Conservation (phyloP, 2,888 invertebrate genomes). For the Lasioglossum morio region DNA sequence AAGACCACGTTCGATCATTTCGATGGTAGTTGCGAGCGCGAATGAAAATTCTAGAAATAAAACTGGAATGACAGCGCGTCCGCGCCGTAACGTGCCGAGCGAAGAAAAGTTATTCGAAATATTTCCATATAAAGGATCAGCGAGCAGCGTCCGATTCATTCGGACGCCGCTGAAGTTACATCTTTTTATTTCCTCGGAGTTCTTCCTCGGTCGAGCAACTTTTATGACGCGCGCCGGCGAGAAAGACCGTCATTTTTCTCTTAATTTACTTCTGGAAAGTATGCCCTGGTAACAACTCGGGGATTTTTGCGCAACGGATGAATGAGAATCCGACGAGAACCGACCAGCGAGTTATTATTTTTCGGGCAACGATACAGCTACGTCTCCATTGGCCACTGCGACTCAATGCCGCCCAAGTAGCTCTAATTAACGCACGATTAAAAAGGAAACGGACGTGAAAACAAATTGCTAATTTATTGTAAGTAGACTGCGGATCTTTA, state of each 20-base stretch:
- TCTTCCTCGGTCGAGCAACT: not conserved
- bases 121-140: conserved; percentile 15
- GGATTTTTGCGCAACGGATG: not conserved
- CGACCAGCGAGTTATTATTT: conserved; percentile 1
- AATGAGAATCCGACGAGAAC: not conserved
- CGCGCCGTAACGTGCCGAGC: not conserved
- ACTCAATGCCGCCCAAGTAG: not conserved
- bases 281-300: not conserved
- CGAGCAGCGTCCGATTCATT: not conserved
- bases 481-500: no score
- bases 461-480: not conserved
- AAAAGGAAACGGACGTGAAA: not conserved
- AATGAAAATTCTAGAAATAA: not conserved
- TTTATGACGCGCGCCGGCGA: not conserved
- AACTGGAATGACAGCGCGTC: not conserved
- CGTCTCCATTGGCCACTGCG: not conserved
- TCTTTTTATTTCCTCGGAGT: conserved; percentile 5
- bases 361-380: not conserved
- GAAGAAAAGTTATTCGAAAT: conserved; percentile 17
- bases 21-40: not conserved
- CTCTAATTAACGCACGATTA: not conserved
- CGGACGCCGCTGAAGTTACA: conserved; percentile 6
- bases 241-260: not conserved
- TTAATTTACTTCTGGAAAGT: conserved; percentile 14
- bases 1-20: not conserved